Percentiles rank a stretch among this genome's conserved stretches.
phyloP scores from a whole-genome alignment of 2,797 vertebrate genomes.

The Phataginus tetradactyla region DNA sequence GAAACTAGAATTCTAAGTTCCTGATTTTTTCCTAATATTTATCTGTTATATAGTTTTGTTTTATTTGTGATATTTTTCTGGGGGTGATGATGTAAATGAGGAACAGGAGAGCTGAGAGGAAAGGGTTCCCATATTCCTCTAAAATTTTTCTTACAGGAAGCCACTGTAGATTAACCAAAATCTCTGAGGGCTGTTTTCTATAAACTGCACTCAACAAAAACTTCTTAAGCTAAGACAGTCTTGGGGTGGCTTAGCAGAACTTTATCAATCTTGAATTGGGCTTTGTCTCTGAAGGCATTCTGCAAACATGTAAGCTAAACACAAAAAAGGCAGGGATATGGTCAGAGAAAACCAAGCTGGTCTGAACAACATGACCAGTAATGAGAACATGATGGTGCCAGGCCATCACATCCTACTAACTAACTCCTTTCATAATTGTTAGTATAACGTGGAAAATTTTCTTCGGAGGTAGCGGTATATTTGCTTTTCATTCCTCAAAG shows the following conservation, averaged over 20 bases:
- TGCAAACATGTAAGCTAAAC: neutral
- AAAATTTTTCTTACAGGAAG: constrained; percentile 8
- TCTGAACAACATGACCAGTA: neutral
- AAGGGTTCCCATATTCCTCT: neutral
- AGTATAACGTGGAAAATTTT: neutral
- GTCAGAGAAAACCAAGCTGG: neutral
- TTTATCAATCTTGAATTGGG: neutral
- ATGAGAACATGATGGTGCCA: neutral
- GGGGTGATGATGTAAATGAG: neutral
- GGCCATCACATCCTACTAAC: neutral
- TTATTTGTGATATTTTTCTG: neutral
- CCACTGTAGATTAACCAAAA: neutral
- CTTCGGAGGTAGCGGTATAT: neutral
- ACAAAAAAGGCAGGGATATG: neutral
- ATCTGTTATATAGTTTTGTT: neutral
- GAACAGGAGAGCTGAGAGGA: neutral
- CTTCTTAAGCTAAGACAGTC: neutral
- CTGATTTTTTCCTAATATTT: neutral
- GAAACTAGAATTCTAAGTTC: neutral
- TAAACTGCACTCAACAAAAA: neutral
- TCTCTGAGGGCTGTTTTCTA: neutral
- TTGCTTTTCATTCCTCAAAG: neutral
- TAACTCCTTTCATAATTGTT: neutral
- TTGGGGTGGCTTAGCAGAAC: neutral
- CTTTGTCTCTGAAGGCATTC: neutral